Base-by-base conservation (phyloP, 2,888 invertebrate species). In the Altica lythri region DNA sequence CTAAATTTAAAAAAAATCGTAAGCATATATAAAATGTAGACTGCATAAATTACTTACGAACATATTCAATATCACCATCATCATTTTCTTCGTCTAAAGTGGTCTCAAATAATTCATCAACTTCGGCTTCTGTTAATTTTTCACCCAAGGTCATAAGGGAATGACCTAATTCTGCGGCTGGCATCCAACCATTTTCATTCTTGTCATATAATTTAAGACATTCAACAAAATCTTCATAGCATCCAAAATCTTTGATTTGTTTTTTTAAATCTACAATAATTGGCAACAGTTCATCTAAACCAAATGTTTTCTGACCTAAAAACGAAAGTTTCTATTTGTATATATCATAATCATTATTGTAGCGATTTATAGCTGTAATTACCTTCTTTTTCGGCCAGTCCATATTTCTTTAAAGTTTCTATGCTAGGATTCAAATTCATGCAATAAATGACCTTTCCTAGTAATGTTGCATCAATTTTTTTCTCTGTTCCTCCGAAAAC, bases 151-250 rank as follows among this genome's bases (percentile, higher is more conserved):
- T 84, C 65, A 94, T 81, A 67, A 99, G 88, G 69, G 92, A 92
- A 84, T 98, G 95, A 78, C 92, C 87, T 75, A 99, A 85, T 81
- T 99, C 98, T 78, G 93, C 97, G 69, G 86, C 86, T 72, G 95
- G 84, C 92, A 99, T 97, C 72, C 86, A 86, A 64, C 98, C 97
- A 72, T 97, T 90, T 77, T 97, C 97, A 74, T 86, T 86, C 81
- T 99, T 95, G 86, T 99, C 99, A 85, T 99, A 99, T 76, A 99
- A 86, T 80, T 97, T 98, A 81, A 99, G 85, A 83, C 97, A 98
- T 83, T 99, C 99, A 79, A 97, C 85, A 85, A 98, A 99, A 83
- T 99, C 99, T 78, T 98, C 98, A 77, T 91, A 95, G 76, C 92
- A 91, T 62, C 99, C 99, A 77, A 92, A 90, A 76, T 99, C 98